Evolutionary conservation across 2,113 vertebrate species (phyloP), one percentile per base, ranked within the genome.

Genomic region (Otolemur garnettii): DNA sequence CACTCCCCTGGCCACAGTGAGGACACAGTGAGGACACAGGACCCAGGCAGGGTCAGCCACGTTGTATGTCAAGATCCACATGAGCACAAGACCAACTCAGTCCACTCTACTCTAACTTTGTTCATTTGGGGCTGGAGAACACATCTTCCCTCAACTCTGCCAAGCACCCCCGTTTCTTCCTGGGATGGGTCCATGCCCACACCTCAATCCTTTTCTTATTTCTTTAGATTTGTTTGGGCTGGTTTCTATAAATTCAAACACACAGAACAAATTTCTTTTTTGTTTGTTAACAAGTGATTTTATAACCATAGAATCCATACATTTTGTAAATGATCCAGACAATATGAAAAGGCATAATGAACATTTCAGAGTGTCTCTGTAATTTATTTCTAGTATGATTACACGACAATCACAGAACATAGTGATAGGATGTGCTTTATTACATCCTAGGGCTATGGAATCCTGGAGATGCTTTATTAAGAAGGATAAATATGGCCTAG

Each of bases 371-470:
- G 38, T 57, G 33, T 64, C 21, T 2, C 4, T 64, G 9, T 77
- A 33, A 62, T 82, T 94, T 83, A 72, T 22, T 50, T 97, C 53
- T 62, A 62, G 4, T 59, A 93, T 94, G 66, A 90, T 72, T 62
- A 72, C 5, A 7, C 4, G 35, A 14, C 78, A 69, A 21, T 86
- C 55, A 12, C 45, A 92, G 50, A 80, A 87, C 12, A 9, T 50
- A 50, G 8, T 50, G 45, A 4, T 55, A 28, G 2, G 5, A 22
- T 4, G 4, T 22, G 42, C 10, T n/a, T 7, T 26, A 5, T 50
- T 57, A 91, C 66, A 64, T 85, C n/a, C 18, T 81, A 86, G 42
- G 8, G 26, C n/a, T 42, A 10, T 14, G 33, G 45, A 93, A 50
- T 50, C 8, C 45, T 50, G 45, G 45, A 50, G 45, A 50, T 9